Evolutionary conservation across 2,888 invertebrate species (phyloP), one percentile per base, ranked within the genome.

Genomic region (Nipponacmea schrenckii): DNA sequence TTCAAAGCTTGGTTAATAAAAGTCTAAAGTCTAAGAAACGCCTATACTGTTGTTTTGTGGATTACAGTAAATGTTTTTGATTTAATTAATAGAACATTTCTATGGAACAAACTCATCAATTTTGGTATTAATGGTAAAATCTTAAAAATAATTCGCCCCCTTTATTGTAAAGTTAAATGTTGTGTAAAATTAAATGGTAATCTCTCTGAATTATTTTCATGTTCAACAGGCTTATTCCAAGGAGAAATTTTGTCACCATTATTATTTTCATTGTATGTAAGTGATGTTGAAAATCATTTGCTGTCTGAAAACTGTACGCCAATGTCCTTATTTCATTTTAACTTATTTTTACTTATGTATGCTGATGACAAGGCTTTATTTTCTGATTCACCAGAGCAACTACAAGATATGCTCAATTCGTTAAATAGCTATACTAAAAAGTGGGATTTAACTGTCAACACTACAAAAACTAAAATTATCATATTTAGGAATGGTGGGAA

Each of bases 231-330:
- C n/a, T 50, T 50, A 50, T 50, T 50, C 20, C 50, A 50, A 50
- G 50, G 50, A n/a, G n/a, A 50, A 50, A 50, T 50, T n/a, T 50
- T 50, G 20, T 50, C 50, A 50, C 17, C 50, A n/a, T 14, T 50
- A 50, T 17, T 50, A 50, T 50, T 50, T 50, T 50, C 50, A 50
- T 50, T 50, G 20, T 50, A 50, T 50, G 20, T 50, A n/a, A 50
- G 50, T 50, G 50, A 50, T 50, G 50, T 50, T 50, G 50, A 50
- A 50, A n/a, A 17, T 50, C 50, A 50, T 50, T 20, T 50, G 17
- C 7, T n/a, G 20, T 50, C 50, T 20, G 20, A 20, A n/a, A 50
- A 50, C 20, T 50, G 50, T 50, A 17, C 17, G 20, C 50, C 50
- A 50, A 17, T 50, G 17, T 50, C 50, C 50, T 50, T 50, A 50